Evolutionary conservation across 2,888 invertebrate species (phyloP).

Genomic region (Mellilla xanthometata): DNA sequence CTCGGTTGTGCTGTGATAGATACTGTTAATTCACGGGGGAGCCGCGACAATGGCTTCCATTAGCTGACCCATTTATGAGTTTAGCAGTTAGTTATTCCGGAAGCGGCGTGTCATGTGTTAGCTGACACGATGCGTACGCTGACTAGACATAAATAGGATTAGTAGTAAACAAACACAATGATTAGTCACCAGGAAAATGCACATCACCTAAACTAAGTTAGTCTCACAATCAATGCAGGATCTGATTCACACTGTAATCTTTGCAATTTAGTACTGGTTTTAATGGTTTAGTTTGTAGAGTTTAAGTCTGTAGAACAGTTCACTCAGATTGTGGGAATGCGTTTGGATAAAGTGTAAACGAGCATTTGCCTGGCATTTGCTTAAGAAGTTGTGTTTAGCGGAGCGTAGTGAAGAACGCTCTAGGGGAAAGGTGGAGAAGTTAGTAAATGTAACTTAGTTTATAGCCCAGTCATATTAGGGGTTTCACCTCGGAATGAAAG

Average conservation of each 20-base stretch:
- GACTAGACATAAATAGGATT: conserved; percentile 9
- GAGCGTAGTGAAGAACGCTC: not conserved
- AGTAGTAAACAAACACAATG: conserved; percentile 4
- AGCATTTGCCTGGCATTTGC: not conserved
- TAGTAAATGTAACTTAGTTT: not conserved
- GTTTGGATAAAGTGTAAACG: not conserved
- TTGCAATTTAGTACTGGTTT: conserved; percentile 7
- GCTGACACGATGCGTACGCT: conserved; percentile 11
- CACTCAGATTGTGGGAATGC: not conserved
- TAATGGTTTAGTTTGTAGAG: conserved; percentile 5
- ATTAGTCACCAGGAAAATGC: conserved; percentile 26
- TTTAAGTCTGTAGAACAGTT: not conserved
- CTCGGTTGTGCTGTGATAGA: conserved; percentile 25
- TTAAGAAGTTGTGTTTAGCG: not conserved
- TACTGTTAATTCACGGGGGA: conserved; percentile 34
- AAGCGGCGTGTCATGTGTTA: conserved; percentile 21
- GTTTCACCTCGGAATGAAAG: too few species aligned
- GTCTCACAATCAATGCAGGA: conserved; percentile 23
- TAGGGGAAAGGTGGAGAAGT: not conserved
- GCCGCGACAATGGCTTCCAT: conserved; percentile 37
- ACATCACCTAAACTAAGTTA: conserved; percentile 13
- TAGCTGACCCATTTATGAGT: conserved; percentile 38
- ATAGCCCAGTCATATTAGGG: too few species aligned
- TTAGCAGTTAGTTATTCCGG: conserved; percentile 27
- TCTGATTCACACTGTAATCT: conserved; percentile 22